Percentiles rank a stretch among this genome's conserved stretches.
Conservation (phyloP, 2,888 invertebrate genomes). For the Euplexia lucipara region DNA sequence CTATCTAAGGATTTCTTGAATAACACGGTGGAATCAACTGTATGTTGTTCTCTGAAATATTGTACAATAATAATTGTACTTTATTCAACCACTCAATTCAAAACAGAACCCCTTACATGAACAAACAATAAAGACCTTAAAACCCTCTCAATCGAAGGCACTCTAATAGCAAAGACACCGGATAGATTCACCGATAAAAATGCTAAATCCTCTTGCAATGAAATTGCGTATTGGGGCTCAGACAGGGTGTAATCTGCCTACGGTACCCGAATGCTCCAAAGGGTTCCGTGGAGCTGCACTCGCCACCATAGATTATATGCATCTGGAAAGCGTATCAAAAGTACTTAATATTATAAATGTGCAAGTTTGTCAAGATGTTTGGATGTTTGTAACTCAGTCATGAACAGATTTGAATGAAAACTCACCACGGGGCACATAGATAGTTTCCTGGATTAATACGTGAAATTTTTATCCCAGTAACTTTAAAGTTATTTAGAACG, state of each 20-base stretch:
- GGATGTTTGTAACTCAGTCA: too few relatives aligned
- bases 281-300: constrained; percentile 81
- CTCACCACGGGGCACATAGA: too few relatives aligned
- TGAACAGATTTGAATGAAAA: too few relatives aligned
- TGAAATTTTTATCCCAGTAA: too few relatives aligned
- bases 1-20: not conserved
- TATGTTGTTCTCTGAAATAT: constrained; percentile 4
- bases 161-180: constrained; percentile 79
- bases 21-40: not conserved
- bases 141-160: constrained; percentile 71
- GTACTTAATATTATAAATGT: too few relatives aligned
- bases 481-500: too few relatives aligned
- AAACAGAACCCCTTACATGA: constrained; percentile 43
- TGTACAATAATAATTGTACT: not conserved
- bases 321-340: constrained; percentile 12
- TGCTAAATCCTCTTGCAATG: constrained; percentile 86
- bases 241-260: constrained; percentile 90
- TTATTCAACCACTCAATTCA: not conserved
- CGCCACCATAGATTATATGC: constrained; percentile 75
- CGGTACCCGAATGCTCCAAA: constrained; percentile 87
- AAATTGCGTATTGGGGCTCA: constrained; percentile 90
- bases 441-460: too few relatives aligned
- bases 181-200: constrained; percentile 85
- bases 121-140: constrained; percentile 57
- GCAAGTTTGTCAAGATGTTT: too few relatives aligned